These are phyloP conservation scores for Lepeophtheirus nordmannii DNA, from an alignment of 2,888 invertebrate genomes.

Conservation along the genomic window DNA sequence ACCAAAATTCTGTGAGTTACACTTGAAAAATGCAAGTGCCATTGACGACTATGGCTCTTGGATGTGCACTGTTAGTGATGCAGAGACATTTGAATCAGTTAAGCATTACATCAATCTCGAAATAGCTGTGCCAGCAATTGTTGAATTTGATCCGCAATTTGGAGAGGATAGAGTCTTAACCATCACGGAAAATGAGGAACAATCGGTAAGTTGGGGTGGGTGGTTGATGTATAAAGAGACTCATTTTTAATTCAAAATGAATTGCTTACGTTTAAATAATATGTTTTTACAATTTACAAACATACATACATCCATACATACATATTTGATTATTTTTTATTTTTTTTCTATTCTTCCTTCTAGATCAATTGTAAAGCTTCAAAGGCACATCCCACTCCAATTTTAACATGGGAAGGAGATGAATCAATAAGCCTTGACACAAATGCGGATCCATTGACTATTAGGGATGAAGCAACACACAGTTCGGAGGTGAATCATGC, in stretches of 20 bases:
- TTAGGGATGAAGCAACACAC: constrained; percentile 5
- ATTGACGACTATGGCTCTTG: constrained; percentile 21
- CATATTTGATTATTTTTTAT: no score
- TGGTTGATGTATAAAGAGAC: no score
- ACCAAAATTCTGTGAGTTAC: constrained; percentile 5
- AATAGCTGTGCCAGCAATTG: constrained; percentile 14
- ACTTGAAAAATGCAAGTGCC: constrained; percentile 2
- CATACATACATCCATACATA: no score
- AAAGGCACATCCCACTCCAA: constrained; percentile 20
- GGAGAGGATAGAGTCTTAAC: constrained; percentile 2
- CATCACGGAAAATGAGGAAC: constrained; percentile 14
- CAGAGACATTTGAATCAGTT: constrained; percentile 14
- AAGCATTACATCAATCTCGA: constrained; percentile 5
- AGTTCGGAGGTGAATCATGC: constrained; percentile 11
- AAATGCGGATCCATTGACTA: not conserved
- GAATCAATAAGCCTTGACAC: constrained; percentile 9
- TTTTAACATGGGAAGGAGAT: constrained; percentile 12
- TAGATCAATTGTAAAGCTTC: constrained; percentile 15
- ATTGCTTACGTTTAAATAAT: no score
- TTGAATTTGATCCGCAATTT: constrained; percentile 4
- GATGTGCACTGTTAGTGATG: constrained; percentile 22
- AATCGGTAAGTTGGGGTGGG: constrained; percentile 7
- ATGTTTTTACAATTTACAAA: no score
- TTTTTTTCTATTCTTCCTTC: not conserved
- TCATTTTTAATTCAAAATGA: no score